Evolutionary conservation across 2,888 invertebrate genomes (phyloP), one percentile per base, ranked within the genome.

Genomic region (Conus canariensis): DNA sequence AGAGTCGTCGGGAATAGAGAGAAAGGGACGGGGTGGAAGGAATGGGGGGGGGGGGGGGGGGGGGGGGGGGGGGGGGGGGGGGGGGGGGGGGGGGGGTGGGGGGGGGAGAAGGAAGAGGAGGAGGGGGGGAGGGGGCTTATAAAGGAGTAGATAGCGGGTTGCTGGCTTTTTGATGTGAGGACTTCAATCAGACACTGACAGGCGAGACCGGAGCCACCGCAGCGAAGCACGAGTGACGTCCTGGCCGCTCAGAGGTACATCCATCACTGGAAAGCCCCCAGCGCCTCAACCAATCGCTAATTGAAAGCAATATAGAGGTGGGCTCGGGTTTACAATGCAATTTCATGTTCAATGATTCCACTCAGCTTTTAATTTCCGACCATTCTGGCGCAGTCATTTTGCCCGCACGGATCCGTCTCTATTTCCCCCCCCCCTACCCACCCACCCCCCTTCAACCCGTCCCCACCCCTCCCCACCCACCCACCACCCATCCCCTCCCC

Each of bases 271-370:
- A 22, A 22, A 22, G 19, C 70, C 22, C 56, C 85, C 58, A 67
- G n/a, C 85, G 89, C 89, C 89, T 83, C 67, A 58, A 83, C 89
- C 85, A 85, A 70, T 89, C 83, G 89, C 89, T 89, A 89, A 89
- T 89, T 89, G 89, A 89, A 89, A 89, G 89, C 89, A 88, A 90
- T 88, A 90, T 88, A 88, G 90, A 90, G 88, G 88, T 88, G 90
- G 85, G 85, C 74, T 90, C 88, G 88, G 88, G 88, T 90, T 90
- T 88, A 88, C 88, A 90, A 88, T 86, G 88, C 90, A 90, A 90
- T 90, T 90, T 90, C 88, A 88, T 90, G 90, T 90, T 88, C 88
- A 90, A 80, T 90, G 88, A 90, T 90, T 90, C 88, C 88, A 90
- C 88, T 88, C 85, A 88, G 90, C 88, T 83, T 90, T 90, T 90